phyloP scores from a whole-genome alignment of 2,113 vertebrate species.

The Otus sunia region DNA sequence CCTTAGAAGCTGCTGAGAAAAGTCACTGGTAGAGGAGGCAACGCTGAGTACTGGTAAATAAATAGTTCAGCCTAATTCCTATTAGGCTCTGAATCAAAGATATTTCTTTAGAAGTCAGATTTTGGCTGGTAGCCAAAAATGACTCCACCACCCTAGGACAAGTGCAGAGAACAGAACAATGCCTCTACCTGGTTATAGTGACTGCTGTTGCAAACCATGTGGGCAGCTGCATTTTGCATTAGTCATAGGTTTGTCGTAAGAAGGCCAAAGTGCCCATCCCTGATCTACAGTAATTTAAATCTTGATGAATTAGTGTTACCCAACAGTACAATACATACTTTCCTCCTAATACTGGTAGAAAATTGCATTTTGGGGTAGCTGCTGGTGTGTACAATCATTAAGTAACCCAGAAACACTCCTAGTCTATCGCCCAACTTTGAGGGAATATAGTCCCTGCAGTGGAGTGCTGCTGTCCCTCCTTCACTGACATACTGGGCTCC shows the following conservation, averaged over 20 bases:
- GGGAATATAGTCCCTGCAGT: neutral
- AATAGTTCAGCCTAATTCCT: neutral
- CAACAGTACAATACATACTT: neutral
- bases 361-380: neutral
- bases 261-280: neutral
- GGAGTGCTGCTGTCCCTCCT: neutral
- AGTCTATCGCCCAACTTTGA: neutral
- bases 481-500: neutral
- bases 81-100: neutral
- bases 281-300: neutral
- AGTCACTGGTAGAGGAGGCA: neutral
- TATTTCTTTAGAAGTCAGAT: neutral
- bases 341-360: neutral
- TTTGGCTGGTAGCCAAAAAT: neutral
- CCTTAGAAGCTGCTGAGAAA: neutral
- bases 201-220: neutral
- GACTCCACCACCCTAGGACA: neutral
- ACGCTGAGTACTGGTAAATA: neutral
- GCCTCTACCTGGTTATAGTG: neutral
- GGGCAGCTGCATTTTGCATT: neutral
- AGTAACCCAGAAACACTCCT: neutral
- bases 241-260: neutral
- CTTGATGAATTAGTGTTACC: neutral
- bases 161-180: neutral
- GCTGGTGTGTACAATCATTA: neutral